Evolutionary conservation across 2,888 invertebrate genomes (phyloP).

Genomic region (Platycnemis pennipes): DNA sequence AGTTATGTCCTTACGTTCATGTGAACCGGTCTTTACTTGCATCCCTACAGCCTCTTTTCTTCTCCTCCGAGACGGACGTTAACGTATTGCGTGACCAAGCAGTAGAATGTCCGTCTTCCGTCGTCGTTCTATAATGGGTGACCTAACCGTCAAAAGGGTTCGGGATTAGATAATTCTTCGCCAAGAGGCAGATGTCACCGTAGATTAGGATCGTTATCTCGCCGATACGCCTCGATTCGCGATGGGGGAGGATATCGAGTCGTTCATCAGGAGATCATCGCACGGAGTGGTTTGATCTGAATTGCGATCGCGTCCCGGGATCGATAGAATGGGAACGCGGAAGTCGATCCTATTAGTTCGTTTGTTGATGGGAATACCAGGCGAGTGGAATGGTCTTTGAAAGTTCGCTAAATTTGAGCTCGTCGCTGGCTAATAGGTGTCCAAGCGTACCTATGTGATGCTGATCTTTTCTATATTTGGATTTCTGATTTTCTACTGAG

Average conservation of each 20-base stretch:
- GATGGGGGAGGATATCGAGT: background rate
- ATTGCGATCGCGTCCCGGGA: background rate
- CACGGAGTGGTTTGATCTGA: background rate
- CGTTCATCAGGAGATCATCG: background rate
- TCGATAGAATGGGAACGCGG: background rate
- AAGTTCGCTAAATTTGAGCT: background rate
- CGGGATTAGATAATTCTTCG: background rate
- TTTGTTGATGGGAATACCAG: background rate
- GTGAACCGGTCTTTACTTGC: no score
- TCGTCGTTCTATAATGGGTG: background rate
- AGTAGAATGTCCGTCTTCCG: background rate
- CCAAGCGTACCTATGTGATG: background rate
- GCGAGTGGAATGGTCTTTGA: background rate
- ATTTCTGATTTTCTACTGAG: no score
- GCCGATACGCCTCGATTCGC: background rate
- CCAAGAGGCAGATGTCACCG: background rate
- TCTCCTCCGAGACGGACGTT: background rate
- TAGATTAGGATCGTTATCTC: conserved; percentile 4
- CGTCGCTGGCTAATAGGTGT: background rate
- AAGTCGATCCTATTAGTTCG: background rate
- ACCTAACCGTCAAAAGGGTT: background rate
- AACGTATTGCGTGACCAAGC: background rate
- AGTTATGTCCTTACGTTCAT: no score
- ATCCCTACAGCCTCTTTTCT: background rate
- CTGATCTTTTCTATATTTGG: background rate